Evolutionary conservation across 2,113 vertebrate genomes (phyloP), one percentile per base, ranked within the genome.

Genomic region (Aythya baeri): DNA sequence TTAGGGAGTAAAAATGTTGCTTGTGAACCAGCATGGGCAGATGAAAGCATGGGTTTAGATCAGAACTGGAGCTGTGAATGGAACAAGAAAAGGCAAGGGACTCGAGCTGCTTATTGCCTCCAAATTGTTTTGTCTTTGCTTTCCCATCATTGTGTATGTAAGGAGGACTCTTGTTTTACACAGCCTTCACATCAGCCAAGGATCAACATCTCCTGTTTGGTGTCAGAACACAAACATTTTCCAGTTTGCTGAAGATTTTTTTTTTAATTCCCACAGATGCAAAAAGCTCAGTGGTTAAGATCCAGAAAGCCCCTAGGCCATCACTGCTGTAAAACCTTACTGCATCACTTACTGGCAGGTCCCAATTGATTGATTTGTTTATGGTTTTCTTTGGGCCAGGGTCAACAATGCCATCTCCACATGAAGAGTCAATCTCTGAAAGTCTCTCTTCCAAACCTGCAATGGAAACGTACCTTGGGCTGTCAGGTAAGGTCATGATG

Each of bases 401-500:
- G 26, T 83, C 49, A 73, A 91, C 50, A 23, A 49, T 71, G 41
- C 5, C 74, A 52, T 80, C 88, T 46, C 85, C 36, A 54, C 46
- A 34, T 26, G 83, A 86, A 52, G 74, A 55, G 20, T 73, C 82
- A 76, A 71, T 49, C 63, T 63, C 73, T 62, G 14, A 18, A 41
- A 77, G 88, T 65, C 61, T 85, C 65, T 96, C 80, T 31, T 63
- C 74, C 49, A 92, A 72, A 67, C 38, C 50, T 25, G 62, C 54
- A 78, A 46, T 17, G 25, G 76, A 95, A 63, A 70, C 49, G 18
- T 73, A 59, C 38, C 52, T 61, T 72, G 17, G 13, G 1, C 52
- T 49, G 26, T n/a, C 96, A 97, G 96, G 96, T 98, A 96, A 93
- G 50, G 23, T 50, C n/a, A 43, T 0, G 2, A 65, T 22, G 46